Evolutionary conservation across 2,797 vertebrate species (phyloP), one percentile per base, ranked within the genome.

Genomic region (Tragopan temminckii): DNA sequence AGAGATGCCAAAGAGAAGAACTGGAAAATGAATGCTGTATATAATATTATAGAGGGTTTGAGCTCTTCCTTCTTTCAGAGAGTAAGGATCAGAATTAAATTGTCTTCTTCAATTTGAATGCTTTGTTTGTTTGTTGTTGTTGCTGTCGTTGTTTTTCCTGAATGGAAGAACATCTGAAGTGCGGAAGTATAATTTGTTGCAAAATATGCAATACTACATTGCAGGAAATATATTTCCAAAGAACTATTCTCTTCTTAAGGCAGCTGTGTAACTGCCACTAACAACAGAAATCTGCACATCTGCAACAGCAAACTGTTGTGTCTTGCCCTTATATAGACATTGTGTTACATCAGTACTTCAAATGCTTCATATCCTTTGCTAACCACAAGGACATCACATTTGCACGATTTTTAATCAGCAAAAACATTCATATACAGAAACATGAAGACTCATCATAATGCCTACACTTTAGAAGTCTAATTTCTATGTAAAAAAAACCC

Each of bases 41-140:
- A 89, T 46, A 61, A 85, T 33, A 27, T 42, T 89, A 69, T 17
- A 62, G 61, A 68, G 40, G 31, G 72, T 50, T 70, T n/a, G 17
- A 85, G 42, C 69, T 94, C 83, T 95, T 90, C 69, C 46, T 92
- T 75, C 76, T 46, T 83, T 94, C 62, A 67, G 81, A 93, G 68
- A 76, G 77, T 63, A 70, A 93, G 79, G 80, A 90, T 67, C 75
- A 83, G 36, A 92, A 91, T 42, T 42, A 95, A 95, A 96, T 87
- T 89, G 46, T 85, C 57, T 85, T 72, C 33, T 62, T 45, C 35
- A 89, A 93, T 94, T 87, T 86, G 40, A 85, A 90, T 63, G 69
- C 52, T 95, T 78, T 80, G 10, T n/a, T 80, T 80, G 10, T n/a
- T 55, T n/a, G 31, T n/a, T 55, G 46, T 62, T 53, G 43, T 25